Evolutionary conservation across 2,888 invertebrate genomes (phyloP).

Genomic region (Melieria crassipennis): DNA sequence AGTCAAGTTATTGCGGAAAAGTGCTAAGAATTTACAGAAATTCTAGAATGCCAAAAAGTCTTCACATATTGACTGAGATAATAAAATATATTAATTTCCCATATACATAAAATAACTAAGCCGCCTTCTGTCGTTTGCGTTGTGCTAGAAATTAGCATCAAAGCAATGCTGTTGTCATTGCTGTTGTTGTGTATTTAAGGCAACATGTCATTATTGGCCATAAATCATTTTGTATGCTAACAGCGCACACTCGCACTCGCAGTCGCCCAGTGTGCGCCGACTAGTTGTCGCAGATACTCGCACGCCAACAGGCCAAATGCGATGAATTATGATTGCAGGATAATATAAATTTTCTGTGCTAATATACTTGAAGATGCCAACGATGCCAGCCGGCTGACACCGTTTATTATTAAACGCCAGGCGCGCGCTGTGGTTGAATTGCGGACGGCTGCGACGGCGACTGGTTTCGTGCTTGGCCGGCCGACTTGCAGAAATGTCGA

Average conservation of each 20-base stretch:
- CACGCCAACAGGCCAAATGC: slow-evolving; percentile 21
- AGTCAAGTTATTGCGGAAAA: too few species aligned
- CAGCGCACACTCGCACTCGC: neutral
- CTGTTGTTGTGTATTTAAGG: neutral
- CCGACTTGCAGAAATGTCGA: neutral
- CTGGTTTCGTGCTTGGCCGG: too few species aligned
- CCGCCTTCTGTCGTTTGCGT: too few species aligned
- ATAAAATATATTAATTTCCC: too few species aligned
- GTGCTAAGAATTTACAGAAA: too few species aligned
- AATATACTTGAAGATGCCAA: slow-evolving; percentile 40
- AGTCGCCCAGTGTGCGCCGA: neutral
- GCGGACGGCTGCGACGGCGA: too few species aligned
- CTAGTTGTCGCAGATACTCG: slow-evolving; percentile 16
- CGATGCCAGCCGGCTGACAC: slow-evolving; percentile 16
- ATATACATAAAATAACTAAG: too few species aligned
- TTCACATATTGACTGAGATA: too few species aligned
- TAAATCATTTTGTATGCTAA: slow-evolving; percentile 30
- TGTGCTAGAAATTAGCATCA: too few species aligned
- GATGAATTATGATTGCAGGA: slow-evolving; percentile 48
- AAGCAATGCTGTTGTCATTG: too few species aligned
- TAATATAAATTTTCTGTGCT: slow-evolving; percentile 45
- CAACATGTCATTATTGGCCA: slow-evolving; percentile 3
- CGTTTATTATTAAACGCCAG: neutral
- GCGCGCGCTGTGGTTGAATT: neutral
- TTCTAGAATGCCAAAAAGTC: too few species aligned